Evolutionary conservation across 2,888 invertebrate genomes (phyloP).

Genomic region (Erebia ligea): DNA sequence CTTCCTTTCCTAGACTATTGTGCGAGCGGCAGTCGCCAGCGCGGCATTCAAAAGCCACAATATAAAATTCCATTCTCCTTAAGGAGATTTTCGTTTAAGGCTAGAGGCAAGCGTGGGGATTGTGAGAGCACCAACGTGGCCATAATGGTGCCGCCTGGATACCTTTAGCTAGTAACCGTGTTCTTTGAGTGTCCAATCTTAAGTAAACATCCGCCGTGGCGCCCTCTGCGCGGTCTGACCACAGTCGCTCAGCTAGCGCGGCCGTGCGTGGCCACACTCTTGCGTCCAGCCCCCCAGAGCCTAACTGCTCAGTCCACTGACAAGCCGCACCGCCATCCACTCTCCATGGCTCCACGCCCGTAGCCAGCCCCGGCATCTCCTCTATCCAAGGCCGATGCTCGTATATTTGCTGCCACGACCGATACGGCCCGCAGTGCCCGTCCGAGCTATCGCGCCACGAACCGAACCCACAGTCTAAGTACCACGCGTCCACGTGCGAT

Average conservation of each 20-base stretch:
- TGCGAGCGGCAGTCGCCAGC: conserved; percentile 16
- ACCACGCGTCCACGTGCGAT: conserved; percentile 95
- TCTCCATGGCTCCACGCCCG: conserved; percentile 70
- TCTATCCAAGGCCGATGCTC: conserved; percentile 90
- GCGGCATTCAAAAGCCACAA: not conserved
- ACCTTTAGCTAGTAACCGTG: conserved; percentile 85
- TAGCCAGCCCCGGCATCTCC: conserved; percentile 62
- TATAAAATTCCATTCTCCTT: conserved; percentile 12
- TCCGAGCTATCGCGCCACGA: conserved; percentile 93
- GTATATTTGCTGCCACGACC: conserved; percentile 94
- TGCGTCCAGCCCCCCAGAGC: conserved; percentile 88
- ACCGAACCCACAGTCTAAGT: conserved; percentile 94
- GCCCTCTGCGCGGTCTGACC: conserved; percentile 85
- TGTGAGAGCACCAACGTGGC: conserved; percentile 90
- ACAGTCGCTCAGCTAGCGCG: conserved; percentile 91
- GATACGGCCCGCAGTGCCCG: conserved; percentile 93
- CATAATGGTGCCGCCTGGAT: conserved; percentile 88
- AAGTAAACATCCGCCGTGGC: conserved; percentile 85
- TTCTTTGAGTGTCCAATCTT: conserved; percentile 86
- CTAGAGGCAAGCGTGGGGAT: conserved; percentile 88
- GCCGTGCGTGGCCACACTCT: conserved; percentile 93
- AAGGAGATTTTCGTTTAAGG: not conserved
- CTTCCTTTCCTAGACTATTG: no score
- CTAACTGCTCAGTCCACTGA: conserved; percentile 93
- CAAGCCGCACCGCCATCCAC: conserved; percentile 91